These are phyloP conservation scores for Biston stratarius DNA, from an alignment of 2,888 invertebrate species.

Conservation along the genomic window DNA sequence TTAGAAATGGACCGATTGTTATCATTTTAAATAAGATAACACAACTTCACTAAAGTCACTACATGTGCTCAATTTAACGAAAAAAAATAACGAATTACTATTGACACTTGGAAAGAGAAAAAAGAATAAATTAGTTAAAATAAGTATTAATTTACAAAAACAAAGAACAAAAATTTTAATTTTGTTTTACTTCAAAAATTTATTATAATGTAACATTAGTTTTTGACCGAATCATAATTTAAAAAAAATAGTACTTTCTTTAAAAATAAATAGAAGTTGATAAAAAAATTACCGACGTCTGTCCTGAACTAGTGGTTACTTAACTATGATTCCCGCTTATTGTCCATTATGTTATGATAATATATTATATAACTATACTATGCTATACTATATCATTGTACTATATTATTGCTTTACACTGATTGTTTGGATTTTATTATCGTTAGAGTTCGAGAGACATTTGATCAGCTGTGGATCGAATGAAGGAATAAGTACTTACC, in stretches of 20 bases:
- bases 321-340: background rate
- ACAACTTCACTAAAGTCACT: background rate
- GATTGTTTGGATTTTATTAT: background rate
- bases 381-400: background rate
- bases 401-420: background rate
- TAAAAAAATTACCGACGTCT: background rate
- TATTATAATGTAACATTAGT: too few relatives aligned
- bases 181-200: too few relatives aligned
- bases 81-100: too few relatives aligned
- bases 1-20: slow-evolving; percentile 18
- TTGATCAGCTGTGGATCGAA: background rate
- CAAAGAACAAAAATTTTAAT: too few relatives aligned
- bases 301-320: background rate
- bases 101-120: too few relatives aligned
- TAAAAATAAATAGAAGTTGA: background rate
- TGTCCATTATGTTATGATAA: background rate
- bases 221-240: too few relatives aligned
- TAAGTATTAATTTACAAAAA: too few relatives aligned
- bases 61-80: too few relatives aligned
- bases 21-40: slow-evolving; percentile 7
- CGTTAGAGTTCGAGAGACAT: background rate
- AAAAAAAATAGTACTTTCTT: background rate
- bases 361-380: background rate
- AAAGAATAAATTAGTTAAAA: too few relatives aligned
- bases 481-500: background rate